Conservation (phyloP, 1,140 invertebrate species). For the Brachionus koreanus region DNA sequence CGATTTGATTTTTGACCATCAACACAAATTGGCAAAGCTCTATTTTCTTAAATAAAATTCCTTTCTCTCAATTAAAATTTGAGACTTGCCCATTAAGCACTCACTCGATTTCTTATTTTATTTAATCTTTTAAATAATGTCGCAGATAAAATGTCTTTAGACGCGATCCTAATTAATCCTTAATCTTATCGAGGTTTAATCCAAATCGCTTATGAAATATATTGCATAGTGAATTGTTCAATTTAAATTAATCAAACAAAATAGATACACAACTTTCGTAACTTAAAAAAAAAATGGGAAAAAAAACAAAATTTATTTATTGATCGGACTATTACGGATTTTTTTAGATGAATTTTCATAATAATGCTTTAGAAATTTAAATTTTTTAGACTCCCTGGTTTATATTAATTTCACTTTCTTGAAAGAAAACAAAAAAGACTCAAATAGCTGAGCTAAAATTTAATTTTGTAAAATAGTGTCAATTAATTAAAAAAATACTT, state of each 20-base stretch:
- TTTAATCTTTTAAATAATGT: not conserved
- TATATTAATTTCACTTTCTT: not conserved
- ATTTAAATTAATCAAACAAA: not conserved
- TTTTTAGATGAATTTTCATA: no score
- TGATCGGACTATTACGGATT: no score
- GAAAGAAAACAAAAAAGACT: not conserved
- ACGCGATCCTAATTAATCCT: not conserved
- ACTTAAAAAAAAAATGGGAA: no score
- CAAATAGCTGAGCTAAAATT: not conserved
- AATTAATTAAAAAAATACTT: not conserved
- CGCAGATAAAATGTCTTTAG: not conserved
- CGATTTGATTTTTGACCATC: no score
- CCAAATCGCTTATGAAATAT: not conserved
- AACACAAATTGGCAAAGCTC: no score
- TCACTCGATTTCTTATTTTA: not conserved
- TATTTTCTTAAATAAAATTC: no score
- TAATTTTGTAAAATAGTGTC: not conserved
- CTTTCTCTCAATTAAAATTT: no score
- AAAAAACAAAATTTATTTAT: no score
- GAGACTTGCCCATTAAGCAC: not conserved
- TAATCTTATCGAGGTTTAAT: not conserved
- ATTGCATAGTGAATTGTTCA: not conserved
- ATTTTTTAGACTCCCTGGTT: not conserved
- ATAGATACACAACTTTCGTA: not conserved
- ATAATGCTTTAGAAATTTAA: no score